These are phyloP conservation scores for Falco biarmicus DNA, from an alignment of 2,797 vertebrate species.

Conservation along the genomic window DNA sequence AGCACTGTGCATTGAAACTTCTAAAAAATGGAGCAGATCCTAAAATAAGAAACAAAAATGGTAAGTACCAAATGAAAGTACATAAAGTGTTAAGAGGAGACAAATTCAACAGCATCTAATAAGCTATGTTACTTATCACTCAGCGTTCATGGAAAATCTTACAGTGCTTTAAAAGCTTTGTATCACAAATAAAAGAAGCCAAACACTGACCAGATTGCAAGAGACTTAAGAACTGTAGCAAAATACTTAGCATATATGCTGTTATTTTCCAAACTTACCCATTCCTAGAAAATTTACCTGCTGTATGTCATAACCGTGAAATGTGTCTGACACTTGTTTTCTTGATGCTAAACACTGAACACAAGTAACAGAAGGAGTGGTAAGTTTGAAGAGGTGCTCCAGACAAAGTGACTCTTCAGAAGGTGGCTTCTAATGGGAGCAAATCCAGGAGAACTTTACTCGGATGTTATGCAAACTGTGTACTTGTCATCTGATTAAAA, in stretches of 20 bases:
- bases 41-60: conserved; percentile 85
- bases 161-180: background rate
- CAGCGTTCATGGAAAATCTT: background rate
- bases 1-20: conserved; percentile 87
- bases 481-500: background rate
- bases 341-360: background rate
- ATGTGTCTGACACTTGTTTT: background rate
- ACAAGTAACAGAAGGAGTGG: background rate
- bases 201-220: background rate
- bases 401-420: background rate
- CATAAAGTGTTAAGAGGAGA: background rate
- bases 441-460: background rate
- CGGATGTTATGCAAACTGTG: background rate
- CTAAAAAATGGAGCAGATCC: conserved; percentile 86
- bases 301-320: background rate
- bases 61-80: conserved; percentile 72
- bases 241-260: background rate
- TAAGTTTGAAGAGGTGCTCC: background rate
- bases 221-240: background rate
- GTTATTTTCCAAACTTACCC: background rate
- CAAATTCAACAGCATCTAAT: background rate
- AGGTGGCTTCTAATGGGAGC: background rate
- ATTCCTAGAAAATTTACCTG: background rate
- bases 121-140: background rate
- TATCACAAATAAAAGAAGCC: background rate